Conservation (phyloP, 2,113 vertebrate species). For the Tapirus terrestris region DNA sequence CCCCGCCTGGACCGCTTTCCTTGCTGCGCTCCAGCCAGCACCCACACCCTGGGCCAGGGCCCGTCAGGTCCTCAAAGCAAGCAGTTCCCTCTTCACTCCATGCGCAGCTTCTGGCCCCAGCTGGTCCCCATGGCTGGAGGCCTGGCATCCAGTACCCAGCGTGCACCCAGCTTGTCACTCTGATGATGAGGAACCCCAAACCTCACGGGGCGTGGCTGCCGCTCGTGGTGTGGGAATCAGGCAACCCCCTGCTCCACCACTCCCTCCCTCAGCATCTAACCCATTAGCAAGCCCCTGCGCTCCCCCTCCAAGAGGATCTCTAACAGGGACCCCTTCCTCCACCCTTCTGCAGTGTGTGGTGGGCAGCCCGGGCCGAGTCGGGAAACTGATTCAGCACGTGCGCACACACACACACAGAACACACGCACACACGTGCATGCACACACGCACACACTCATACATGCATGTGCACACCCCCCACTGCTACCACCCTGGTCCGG, state of each 20-base stretch:
- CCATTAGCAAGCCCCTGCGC: neutral
- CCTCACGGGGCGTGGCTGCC: accelerated
- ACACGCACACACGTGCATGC: accelerated
- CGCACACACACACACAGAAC: accelerated
- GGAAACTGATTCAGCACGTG: neutral
- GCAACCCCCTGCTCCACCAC: neutral
- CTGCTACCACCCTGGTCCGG: accelerated
- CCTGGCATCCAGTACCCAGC: neutral
- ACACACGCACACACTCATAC: accelerated
- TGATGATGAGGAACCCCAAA: neutral
- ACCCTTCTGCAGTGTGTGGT: neutral
- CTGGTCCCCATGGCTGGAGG: neutral
- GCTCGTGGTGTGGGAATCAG: neutral
- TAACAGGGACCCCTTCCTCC: too few species aligned
- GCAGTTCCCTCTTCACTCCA: too few species aligned
- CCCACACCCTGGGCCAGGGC: neutral
- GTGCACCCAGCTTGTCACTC: neutral
- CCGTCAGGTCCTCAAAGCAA: neutral
- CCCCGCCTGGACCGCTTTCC: neutral
- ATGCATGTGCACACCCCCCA: accelerated
- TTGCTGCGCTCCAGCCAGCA: neutral
- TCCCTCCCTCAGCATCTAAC: accelerated
- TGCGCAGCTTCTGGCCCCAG: too few species aligned
- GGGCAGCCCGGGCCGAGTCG: neutral
- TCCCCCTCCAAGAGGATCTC: neutral